Evolutionary conservation across 2,113 vertebrate species (phyloP).

Genomic region (Nothocercus julius): DNA sequence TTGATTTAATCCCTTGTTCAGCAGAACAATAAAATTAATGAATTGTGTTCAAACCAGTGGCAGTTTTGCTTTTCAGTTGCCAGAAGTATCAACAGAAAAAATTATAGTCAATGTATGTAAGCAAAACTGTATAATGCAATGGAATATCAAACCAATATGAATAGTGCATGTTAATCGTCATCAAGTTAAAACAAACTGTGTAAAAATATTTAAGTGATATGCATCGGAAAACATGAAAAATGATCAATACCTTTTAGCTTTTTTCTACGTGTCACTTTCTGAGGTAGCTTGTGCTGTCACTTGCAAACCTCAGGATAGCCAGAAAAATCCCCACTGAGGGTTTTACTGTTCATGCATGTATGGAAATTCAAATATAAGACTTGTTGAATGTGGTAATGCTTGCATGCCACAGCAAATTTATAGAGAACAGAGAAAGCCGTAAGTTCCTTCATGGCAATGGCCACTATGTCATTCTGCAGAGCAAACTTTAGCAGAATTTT

Average conservation of each 20-base stretch:
- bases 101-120: neutral
- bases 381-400: neutral
- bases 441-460: neutral
- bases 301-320: neutral
- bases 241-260: neutral
- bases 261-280: neutral
- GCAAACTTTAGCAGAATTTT: neutral
- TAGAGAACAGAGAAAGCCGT: neutral
- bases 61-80: neutral
- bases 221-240: neutral
- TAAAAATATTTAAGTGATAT: neutral
- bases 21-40: constrained; percentile 49
- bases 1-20: constrained; percentile 32
- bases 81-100: constrained; percentile 3
- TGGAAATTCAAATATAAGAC: neutral
- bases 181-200: neutral
- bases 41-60: neutral
- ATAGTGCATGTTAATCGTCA: neutral
- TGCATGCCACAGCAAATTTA: neutral
- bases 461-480: neutral
- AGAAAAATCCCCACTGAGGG: neutral
- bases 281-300: neutral
- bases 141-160: neutral
- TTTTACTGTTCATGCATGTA: neutral
- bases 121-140: neutral